Conservation (phyloP, 2,888 invertebrate genomes). For the Helicoverpa assulta region DNA sequence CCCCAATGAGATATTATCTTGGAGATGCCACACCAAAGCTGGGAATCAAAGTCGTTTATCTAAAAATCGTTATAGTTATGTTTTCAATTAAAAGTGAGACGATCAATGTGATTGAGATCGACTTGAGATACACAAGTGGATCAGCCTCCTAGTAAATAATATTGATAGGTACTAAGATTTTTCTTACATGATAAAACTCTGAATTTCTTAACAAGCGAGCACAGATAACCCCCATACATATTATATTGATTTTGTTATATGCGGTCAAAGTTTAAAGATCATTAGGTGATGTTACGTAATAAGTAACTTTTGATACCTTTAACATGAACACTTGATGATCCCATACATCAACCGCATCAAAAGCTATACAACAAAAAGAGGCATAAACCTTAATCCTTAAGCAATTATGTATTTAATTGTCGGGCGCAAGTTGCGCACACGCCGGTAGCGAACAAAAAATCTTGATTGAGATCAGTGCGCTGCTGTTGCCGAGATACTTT, state of each 20-base stretch:
- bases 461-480: slow-evolving; percentile 67
- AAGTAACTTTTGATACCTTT: no score
- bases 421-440: slow-evolving; percentile 62
- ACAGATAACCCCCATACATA: no score
- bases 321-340: no score
- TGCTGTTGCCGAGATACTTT: slow-evolving; percentile 51
- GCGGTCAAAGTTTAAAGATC: no score
- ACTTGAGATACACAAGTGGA: background rate
- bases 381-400: slow-evolving; percentile 66
- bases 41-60: slow-evolving; percentile 13
- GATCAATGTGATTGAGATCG: slow-evolving; percentile 7
- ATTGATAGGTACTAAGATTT: background rate
- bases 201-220: background rate
- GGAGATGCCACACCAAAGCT: slow-evolving; percentile 10
- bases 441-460: slow-evolving; percentile 61
- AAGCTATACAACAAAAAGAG: slow-evolving; percentile 59
- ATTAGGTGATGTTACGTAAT: no score
- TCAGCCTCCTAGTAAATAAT: background rate
- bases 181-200: background rate
- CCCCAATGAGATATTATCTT: slow-evolving; percentile 26
- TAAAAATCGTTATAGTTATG: slow-evolving; percentile 4
- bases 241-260: no score
- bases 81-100: slow-evolving; percentile 12
- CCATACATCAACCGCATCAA: slow-evolving; percentile 32
- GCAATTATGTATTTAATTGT: slow-evolving; percentile 75